Evolutionary conservation across 2,888 invertebrate species (phyloP).

Genomic region (Dorcus parallelipipedus): DNA sequence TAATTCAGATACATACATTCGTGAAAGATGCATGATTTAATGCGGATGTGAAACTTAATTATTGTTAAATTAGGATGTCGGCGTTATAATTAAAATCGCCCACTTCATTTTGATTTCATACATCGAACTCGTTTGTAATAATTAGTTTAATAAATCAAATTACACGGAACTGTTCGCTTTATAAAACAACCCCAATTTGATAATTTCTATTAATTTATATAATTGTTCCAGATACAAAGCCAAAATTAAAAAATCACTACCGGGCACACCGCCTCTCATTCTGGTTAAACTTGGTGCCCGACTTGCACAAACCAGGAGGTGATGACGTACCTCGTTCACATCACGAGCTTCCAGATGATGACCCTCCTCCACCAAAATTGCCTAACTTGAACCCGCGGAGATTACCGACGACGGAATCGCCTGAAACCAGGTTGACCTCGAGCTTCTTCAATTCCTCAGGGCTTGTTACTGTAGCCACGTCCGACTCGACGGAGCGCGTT

Average conservation of each 20-base stretch:
- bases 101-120: not conserved
- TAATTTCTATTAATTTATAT: not conserved
- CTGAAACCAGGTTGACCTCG: constrained; percentile 16
- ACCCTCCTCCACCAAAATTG: constrained; percentile 53
- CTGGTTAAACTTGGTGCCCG: constrained; percentile 93
- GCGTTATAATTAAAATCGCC: not conserved
- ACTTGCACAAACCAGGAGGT: constrained; percentile 82
- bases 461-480: constrained; percentile 39
- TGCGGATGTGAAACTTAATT: not conserved
- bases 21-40: no score
- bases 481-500: constrained; percentile 48
- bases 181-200: not conserved
- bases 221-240: constrained; percentile 70
- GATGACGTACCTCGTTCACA: constrained; percentile 82
- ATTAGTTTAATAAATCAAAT: no score
- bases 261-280: constrained; percentile 89
- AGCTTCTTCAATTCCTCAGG: constrained; percentile 46
- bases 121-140: not conserved
- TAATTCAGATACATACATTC: no score
- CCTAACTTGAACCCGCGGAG: constrained; percentile 59
- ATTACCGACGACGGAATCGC: constrained; percentile 51
- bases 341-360: constrained; percentile 77
- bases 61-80: not conserved
- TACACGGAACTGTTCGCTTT: no score
- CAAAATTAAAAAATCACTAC: constrained; percentile 89